Conservation (phyloP, 53 echinoderm and acorn worm species). For the Stichopus horrens region DNA sequence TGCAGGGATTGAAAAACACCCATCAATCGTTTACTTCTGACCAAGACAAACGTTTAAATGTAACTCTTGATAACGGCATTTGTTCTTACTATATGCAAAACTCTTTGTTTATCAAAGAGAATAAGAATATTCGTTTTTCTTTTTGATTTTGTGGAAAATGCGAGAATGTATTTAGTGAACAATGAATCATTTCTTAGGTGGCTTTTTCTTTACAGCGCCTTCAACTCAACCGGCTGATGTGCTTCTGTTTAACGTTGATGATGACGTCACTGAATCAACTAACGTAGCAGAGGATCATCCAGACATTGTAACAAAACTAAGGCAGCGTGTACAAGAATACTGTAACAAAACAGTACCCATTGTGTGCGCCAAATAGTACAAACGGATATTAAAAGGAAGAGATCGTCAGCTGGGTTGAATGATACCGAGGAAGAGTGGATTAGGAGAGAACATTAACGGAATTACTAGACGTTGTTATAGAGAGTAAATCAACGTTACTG, state of each 20-base stretch:
- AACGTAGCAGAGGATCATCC: background rate
- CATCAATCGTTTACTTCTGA: too few species aligned
- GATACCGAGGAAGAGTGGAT: background rate
- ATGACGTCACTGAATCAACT: background rate
- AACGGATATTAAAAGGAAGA: background rate
- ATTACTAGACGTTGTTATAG: too few species aligned
- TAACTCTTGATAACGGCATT: too few species aligned
- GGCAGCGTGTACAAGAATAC: conserved; percentile 23
- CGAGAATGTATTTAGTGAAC: too few species aligned
- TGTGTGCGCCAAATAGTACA: background rate
- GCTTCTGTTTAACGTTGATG: conserved; percentile 17
- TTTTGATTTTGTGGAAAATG: too few species aligned
- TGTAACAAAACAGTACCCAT: background rate
- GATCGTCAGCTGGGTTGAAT: background rate
- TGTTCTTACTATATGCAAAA: too few species aligned
- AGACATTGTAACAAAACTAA: conserved; percentile 2
- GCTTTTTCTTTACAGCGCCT: background rate
- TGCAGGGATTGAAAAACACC: too few species aligned
- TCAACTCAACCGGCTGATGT: background rate
- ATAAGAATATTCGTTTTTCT: too few species aligned
- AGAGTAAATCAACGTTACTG: too few species aligned
- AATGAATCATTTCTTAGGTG: too few species aligned
- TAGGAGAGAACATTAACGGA: background rate
- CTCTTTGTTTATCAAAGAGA: too few species aligned
- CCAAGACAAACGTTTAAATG: too few species aligned